A percentile compares a stretch with the other conserved stretches of the same genome.
These are phyloP conservation scores for Platyrinchus mystaceus DNA, from an alignment of 2,797 vertebrate species.

Conservation along the genomic window DNA sequence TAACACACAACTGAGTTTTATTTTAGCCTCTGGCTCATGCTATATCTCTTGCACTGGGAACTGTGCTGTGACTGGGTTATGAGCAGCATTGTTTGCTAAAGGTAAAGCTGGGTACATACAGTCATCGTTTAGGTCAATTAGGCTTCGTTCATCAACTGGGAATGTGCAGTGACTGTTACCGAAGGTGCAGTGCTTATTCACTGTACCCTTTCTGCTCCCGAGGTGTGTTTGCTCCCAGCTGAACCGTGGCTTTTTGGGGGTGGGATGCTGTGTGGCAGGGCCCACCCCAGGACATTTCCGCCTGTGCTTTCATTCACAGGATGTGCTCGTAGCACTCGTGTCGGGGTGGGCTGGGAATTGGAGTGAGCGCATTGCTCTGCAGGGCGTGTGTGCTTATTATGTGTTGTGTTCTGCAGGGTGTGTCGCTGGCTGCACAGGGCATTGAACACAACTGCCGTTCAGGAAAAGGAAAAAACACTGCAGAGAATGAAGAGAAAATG, in stretches of 20 bases:
- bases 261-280: neutral
- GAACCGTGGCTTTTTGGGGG: neutral
- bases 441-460: constrained; percentile 10
- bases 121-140: neutral
- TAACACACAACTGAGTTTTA: neutral
- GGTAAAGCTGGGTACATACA: constrained; percentile 5
- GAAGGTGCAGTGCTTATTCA: neutral
- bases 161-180: neutral
- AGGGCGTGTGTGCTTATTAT: constrained; percentile 18
- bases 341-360: neutral
- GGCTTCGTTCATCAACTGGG: neutral
- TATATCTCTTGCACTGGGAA: neutral
- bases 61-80: neutral
- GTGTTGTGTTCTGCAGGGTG: constrained; percentile 38
- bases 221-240: neutral
- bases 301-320: neutral
- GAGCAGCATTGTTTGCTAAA: constrained; percentile 45
- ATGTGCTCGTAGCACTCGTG: neutral
- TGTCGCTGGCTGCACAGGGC: constrained; percentile 12
- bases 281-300: neutral
- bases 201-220: neutral
- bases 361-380: constrained; percentile 11
- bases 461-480: constrained; percentile 62
- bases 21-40: neutral
- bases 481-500: constrained; percentile 58